Evolutionary conservation across 2,888 invertebrate species (phyloP), one percentile per base, ranked within the genome.

Genomic region (Nomada hirtipes): DNA sequence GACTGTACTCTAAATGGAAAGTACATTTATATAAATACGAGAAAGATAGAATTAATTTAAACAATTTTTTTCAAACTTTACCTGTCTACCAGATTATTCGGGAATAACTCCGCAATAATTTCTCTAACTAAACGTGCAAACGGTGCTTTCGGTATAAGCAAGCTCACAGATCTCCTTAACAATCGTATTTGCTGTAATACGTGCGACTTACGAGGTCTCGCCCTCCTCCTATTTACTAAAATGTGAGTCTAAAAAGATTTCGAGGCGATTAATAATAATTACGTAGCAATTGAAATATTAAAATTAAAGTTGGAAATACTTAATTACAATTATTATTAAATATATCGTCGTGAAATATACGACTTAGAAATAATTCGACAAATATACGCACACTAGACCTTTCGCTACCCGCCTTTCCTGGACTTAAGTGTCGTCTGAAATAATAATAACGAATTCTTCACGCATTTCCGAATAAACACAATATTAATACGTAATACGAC

Each of bases 61-160:
- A 63, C 23, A 7, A 57, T 69, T 13, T 3, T 52, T 42, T 10
- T 11, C 11, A 60, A 76, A 1, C 57, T 50, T 81, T 79, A 92
- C 93, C 90, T 91, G 0, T 9, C 7, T 29, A 88, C 64, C 2
- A 81, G 71, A 0, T 20, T 3, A 20, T 85, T 73, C 0, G 91
- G 90, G 79, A 90, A 91, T 18, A 88, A n/a, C 0, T 92, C 85
- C 0, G 82, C 1, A 1, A 95, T 86, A 44, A 95, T 89, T 87
- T 95, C 94, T 29, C 94, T 92, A 15, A 95, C 93, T 2, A 95
- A 1, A 60, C 94, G 92, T 0, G 92, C 86, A 85, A 95, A 95
- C 0, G 94, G 89, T 4, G 92, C 60, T 71, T 92, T 94, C 1
- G 95, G 94, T 86, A 95, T 94, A 0, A 95, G 78, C 2, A 92